phyloP scores from a whole-genome alignment of 1,140 invertebrate genomes.

The Drosophila asahinai region DNA sequence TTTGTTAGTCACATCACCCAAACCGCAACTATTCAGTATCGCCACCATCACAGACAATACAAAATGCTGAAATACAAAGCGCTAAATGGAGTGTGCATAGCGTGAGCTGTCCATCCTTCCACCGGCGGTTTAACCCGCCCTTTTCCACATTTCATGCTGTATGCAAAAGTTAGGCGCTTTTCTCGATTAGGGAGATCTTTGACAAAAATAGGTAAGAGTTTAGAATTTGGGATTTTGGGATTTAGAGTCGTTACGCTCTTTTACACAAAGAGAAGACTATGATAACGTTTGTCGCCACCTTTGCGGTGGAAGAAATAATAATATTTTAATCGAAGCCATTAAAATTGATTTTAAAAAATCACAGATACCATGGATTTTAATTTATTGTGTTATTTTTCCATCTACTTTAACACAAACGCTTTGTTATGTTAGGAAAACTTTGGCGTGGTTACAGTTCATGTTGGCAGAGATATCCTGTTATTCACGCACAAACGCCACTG shows the following conservation, averaged over 20 bases:
- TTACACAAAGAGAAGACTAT: background rate
- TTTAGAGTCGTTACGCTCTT: conserved; percentile 39
- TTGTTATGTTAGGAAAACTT: background rate
- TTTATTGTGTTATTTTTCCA: background rate
- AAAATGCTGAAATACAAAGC: conserved; percentile 39
- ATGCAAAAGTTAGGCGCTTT: conserved; percentile 36
- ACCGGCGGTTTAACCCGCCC: background rate
- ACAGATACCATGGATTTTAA: background rate
- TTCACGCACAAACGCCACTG: background rate
- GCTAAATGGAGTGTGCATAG: conserved; percentile 15
- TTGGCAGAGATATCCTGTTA: background rate
- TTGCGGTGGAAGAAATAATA: background rate
- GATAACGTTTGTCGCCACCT: background rate
- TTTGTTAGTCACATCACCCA: background rate
- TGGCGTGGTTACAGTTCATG: background rate
- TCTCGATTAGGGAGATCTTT: conserved; percentile 28
- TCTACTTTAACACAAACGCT: background rate
- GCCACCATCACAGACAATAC: conserved; percentile 24
- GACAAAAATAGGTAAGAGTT: background rate
- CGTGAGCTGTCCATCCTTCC: conserved; percentile 12
- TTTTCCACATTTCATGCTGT: background rate
- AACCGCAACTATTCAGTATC: conserved; percentile 1
- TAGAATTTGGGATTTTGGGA: background rate
- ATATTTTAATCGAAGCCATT: background rate
- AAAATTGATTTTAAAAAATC: background rate